Evolutionary conservation across 2,113 vertebrate species (phyloP).

Genomic region (Menidia beryllina): DNA sequence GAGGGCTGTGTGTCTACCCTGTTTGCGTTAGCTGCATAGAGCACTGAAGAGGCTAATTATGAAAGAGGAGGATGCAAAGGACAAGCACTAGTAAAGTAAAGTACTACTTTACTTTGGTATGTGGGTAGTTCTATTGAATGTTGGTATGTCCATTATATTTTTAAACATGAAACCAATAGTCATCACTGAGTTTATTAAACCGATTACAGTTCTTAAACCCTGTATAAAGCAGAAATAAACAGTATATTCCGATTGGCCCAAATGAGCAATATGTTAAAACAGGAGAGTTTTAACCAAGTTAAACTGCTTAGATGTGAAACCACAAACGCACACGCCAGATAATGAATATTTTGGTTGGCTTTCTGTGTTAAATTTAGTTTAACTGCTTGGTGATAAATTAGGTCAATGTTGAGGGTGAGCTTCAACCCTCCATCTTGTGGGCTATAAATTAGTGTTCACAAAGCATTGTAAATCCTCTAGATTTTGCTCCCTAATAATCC

Average conservation of each 20-base stretch:
- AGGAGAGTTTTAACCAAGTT: not conserved
- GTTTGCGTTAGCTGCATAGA: slow-evolving; percentile 67
- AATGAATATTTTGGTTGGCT: no score
- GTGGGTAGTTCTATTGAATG: slow-evolving; percentile 42
- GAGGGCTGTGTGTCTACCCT: slow-evolving; percentile 55
- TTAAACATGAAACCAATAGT: not conserved
- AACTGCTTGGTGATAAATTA: not conserved
- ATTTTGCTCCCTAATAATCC: not conserved
- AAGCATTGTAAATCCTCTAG: not conserved
- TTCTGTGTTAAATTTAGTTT: not conserved
- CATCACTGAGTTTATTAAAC: not conserved
- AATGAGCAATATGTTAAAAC: not conserved
- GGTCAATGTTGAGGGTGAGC: not conserved
- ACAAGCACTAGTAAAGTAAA: slow-evolving; percentile 33
- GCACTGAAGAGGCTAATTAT: slow-evolving; percentile 62
- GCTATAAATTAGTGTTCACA: not conserved
- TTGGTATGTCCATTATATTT: slow-evolving; percentile 40
- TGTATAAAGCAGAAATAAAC: not conserved
- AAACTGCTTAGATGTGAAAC: not conserved
- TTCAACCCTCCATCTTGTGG: not conserved
- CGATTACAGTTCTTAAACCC: not conserved
- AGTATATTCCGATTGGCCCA: not conserved
- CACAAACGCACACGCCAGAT: not conserved
- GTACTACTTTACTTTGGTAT: slow-evolving; percentile 27
- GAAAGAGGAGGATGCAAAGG: slow-evolving; percentile 43